Evolutionary conservation across 2,113 vertebrate genomes (phyloP).

Genomic region (Rhynchomys soricoides): DNA sequence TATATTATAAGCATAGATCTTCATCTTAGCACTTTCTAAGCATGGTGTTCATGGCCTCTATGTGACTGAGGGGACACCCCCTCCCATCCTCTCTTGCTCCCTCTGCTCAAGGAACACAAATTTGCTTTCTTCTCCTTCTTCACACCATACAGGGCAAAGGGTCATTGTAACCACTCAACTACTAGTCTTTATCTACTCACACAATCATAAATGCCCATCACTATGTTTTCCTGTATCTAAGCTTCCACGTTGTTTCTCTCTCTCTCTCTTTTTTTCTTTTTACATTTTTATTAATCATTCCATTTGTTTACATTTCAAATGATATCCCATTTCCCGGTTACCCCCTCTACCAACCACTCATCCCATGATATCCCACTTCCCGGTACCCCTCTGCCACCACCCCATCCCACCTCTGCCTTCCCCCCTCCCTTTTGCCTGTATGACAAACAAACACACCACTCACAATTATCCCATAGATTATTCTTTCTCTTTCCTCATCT

Average conservation of each 20-base stretch:
- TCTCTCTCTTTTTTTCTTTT: too few species aligned
- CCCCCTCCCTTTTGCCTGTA: too few species aligned
- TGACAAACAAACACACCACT: background rate
- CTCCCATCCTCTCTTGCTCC: too few species aligned
- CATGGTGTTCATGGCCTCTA: background rate
- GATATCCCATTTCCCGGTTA: too few species aligned
- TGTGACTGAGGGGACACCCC: rapidly evolving
- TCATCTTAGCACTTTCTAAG: background rate
- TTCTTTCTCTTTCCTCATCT: background rate
- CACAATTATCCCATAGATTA: background rate
- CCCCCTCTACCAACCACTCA: too few species aligned
- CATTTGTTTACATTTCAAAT: too few species aligned
- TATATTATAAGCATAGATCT: background rate
- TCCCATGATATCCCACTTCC: too few species aligned
- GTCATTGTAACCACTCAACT: background rate
- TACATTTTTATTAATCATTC: too few species aligned
- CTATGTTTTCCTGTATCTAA: background rate
- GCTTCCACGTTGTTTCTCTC: background rate
- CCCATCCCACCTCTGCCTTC: too few species aligned
- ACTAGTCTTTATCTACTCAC: background rate
- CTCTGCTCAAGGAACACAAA: background rate
- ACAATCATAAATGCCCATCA: background rate
- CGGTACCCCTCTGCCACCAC: too few species aligned
- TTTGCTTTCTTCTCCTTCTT: background rate
- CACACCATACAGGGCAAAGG: background rate